These are phyloP conservation scores for Lineus longissimus DNA, from an alignment of 1,140 invertebrate species.

Conservation along the genomic window DNA sequence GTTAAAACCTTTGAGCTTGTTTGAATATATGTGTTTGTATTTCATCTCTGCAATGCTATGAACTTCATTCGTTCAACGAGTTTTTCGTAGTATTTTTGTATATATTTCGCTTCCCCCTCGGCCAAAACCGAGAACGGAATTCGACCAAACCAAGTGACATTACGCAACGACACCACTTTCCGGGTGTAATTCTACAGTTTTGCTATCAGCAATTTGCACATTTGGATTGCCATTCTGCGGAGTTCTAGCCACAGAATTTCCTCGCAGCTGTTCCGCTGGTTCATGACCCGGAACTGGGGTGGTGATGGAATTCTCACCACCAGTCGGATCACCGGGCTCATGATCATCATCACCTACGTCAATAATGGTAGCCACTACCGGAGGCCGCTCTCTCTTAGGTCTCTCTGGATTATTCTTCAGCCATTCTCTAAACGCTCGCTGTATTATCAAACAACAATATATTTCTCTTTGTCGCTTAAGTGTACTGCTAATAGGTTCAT, in stretches of 20 bases:
- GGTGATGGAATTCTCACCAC: constrained; percentile 12
- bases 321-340: constrained; percentile 7
- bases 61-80: neutral
- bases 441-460: constrained; percentile 90
- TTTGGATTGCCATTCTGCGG: constrained; percentile 8
- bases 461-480: constrained; percentile 92
- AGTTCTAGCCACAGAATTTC: constrained; percentile 16
- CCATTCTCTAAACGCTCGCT: constrained; percentile 74
- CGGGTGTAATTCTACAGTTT: constrained; percentile 41
- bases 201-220: constrained; percentile 23
- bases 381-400: too few relatives aligned
- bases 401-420: neutral
- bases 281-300: constrained; percentile 12
- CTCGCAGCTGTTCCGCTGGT: constrained; percentile 10
- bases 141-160: neutral
- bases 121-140: neutral
- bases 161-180: constrained; percentile 50
- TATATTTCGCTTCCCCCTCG: neutral
- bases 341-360: constrained; percentile 18
- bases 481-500: constrained; percentile 88
- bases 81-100: neutral
- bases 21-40: too few relatives aligned
- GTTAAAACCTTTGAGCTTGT: too few relatives aligned
- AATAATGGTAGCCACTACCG: constrained; percentile 11
- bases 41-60: too few relatives aligned